Evolutionary conservation across 2,797 vertebrate genomes (phyloP).

Genomic region (Poeciliopsis infans): DNA sequence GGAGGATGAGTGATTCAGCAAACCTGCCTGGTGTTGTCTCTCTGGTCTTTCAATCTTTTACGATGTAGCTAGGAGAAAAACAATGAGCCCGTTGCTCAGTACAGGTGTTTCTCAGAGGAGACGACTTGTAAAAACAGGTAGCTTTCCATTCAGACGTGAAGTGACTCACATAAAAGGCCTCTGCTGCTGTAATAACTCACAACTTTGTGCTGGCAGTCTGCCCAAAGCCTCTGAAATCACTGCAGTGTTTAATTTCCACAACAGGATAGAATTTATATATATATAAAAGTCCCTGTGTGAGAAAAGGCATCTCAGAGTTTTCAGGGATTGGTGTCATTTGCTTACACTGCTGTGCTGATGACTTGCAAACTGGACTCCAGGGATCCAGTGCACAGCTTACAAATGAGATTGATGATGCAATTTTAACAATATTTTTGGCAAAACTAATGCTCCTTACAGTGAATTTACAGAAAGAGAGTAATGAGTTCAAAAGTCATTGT

Average conservation of each 20-base stretch:
- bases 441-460: background rate
- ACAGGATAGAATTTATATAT: slow-evolving; percentile 41
- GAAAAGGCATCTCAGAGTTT: slow-evolving; percentile 66
- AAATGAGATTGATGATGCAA: background rate
- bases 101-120: slow-evolving; percentile 76
- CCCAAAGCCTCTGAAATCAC: slow-evolving; percentile 74
- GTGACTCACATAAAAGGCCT: slow-evolving; percentile 76
- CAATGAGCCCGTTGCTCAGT: slow-evolving; percentile 79
- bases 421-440: background rate
- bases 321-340: background rate
- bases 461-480: background rate
- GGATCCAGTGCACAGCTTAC: background rate
- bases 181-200: slow-evolving; percentile 72
- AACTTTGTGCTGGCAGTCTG: slow-evolving; percentile 68
- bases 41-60: slow-evolving; percentile 79
- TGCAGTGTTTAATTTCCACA: slow-evolving; percentile 76
- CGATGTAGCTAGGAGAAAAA: slow-evolving; percentile 76
- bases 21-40: slow-evolving; percentile 81
- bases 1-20: slow-evolving; percentile 87
- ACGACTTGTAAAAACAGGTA: slow-evolving; percentile 87
- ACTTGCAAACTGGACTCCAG: background rate
- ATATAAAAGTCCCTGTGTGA: slow-evolving; percentile 31
- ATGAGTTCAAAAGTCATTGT: background rate
- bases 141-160: slow-evolving; percentile 70
- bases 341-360: background rate